Evolutionary conservation across 1,140 invertebrate genomes (phyloP).

Genomic region (Maconellicoccus hirsutus): DNA sequence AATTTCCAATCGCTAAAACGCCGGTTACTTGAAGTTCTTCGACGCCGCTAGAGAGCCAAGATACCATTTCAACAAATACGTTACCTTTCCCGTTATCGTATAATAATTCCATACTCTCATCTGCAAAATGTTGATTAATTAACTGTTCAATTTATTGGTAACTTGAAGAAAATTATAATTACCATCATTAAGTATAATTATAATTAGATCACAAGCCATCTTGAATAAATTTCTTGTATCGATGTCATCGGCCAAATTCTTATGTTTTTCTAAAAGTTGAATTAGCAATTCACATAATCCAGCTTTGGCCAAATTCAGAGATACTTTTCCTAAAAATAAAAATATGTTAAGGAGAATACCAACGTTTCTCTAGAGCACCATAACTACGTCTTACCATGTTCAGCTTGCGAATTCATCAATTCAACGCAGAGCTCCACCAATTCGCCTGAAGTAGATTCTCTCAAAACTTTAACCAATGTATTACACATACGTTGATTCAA

Average conservation of each 20-base stretch:
- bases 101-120: slow-evolving; percentile 72
- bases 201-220: slow-evolving; percentile 71
- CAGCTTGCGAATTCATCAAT: slow-evolving; percentile 57
- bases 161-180: slow-evolving; percentile 29
- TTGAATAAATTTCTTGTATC: slow-evolving; percentile 63
- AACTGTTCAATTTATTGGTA: not conserved
- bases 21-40: slow-evolving; percentile 66
- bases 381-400: slow-evolving; percentile 51
- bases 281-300: slow-evolving; percentile 62
- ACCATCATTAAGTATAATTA: slow-evolving; percentile 75
- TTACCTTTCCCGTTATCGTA: slow-evolving; percentile 56
- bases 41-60: slow-evolving; percentile 61
- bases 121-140: too few species aligned
- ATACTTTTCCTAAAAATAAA: slow-evolving; percentile 53
- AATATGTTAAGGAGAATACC: not conserved
- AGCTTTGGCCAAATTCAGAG: slow-evolving; percentile 57
- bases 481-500: slow-evolving; percentile 43
- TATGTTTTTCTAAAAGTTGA: slow-evolving; percentile 57
- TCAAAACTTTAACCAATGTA: slow-evolving; percentile 46
- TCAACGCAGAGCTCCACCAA: slow-evolving; percentile 62
- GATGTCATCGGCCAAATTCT: slow-evolving; percentile 44
- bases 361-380: not conserved
- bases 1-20: slow-evolving; percentile 75
- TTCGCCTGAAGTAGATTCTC: slow-evolving; percentile 48
- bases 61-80: slow-evolving; percentile 57